Evolutionary conservation across 2,888 invertebrate species (phyloP).

Genomic region (Hemicrepidius hirtus): DNA sequence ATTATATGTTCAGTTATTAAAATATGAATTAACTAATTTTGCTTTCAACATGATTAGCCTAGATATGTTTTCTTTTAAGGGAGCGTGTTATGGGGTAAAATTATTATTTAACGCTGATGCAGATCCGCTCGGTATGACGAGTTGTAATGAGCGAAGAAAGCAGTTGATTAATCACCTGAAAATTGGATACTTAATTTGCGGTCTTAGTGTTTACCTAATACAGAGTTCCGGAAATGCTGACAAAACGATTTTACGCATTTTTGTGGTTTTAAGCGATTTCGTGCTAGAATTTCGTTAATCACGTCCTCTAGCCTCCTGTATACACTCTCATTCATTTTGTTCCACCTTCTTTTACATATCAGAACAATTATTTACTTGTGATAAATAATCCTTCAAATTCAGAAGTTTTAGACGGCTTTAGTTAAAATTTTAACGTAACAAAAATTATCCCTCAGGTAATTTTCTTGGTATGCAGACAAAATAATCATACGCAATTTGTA

Average conservation of each 20-base stretch:
- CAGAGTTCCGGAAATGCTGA: conserved; percentile 19
- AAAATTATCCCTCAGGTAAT: no score
- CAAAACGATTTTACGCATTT: conserved; percentile 27
- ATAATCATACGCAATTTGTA: no score
- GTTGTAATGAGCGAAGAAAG: conserved; percentile 14
- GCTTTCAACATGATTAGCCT: conserved; percentile 5
- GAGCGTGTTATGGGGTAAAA: neutral
- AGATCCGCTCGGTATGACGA: conserved; percentile 5
- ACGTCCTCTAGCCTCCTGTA: neutral
- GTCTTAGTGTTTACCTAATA: conserved; percentile 23
- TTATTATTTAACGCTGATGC: neutral
- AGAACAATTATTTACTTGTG: no score
- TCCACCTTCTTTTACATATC: neutral
- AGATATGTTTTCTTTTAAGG: neutral
- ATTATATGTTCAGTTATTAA: neutral
- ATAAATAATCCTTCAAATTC: no score
- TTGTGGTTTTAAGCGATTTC: conserved; percentile 27
- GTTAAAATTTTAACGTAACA: no score
- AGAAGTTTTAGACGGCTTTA: no score
- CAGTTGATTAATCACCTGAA: conserved; percentile 24
- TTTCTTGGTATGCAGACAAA: no score
- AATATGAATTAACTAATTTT: conserved; percentile 1
- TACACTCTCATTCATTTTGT: neutral
- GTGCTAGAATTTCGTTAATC: conserved; percentile 7
- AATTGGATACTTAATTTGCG: conserved; percentile 23